These are phyloP conservation scores for Brenthis daphne DNA, from an alignment of 2,888 invertebrate species.

Conservation along the genomic window DNA sequence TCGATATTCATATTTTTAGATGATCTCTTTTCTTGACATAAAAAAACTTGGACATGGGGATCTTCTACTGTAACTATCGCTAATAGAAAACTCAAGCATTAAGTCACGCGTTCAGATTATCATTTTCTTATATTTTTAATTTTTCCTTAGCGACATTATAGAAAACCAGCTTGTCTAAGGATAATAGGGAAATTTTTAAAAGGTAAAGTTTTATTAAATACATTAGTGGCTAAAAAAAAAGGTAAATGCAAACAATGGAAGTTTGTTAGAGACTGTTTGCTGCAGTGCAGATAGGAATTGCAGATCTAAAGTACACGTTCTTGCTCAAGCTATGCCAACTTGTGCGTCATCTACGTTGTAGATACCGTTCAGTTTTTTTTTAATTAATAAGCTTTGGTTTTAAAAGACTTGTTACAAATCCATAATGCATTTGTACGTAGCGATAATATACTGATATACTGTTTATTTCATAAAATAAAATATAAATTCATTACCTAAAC, in stretches of 20 bases:
- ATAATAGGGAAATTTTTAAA: not conserved
- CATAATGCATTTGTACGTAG: too few relatives aligned
- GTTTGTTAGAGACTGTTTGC: conserved; percentile 43
- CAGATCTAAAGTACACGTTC: conserved; percentile 39
- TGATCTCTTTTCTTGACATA: too few relatives aligned
- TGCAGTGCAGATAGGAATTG: conserved; percentile 50
- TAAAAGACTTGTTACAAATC: not conserved
- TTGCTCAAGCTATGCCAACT: conserved; percentile 36
- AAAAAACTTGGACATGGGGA: too few relatives aligned
- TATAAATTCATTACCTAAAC: conserved; percentile 4
- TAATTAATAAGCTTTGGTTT: conserved; percentile 1
- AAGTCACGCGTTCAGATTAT: too few relatives aligned
- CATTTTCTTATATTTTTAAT: too few relatives aligned
- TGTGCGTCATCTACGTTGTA: conserved; percentile 21
- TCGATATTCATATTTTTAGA: too few relatives aligned
- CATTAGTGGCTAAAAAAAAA: conserved; percentile 37
- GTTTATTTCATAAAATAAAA: not conserved
- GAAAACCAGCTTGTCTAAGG: not conserved
- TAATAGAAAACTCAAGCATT: too few relatives aligned
- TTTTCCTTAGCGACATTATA: too few relatives aligned
- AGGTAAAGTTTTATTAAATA: conserved; percentile 12
- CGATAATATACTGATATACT: not conserved
- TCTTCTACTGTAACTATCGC: too few relatives aligned
- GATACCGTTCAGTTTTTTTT: not conserved
- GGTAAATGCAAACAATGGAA: conserved; percentile 42